A percentile compares a stretch with the other conserved stretches of the same genome.
These are phyloP conservation scores for Trogon melanurus DNA, from an alignment of 2,113 vertebrate genomes.

Conservation along the genomic window DNA sequence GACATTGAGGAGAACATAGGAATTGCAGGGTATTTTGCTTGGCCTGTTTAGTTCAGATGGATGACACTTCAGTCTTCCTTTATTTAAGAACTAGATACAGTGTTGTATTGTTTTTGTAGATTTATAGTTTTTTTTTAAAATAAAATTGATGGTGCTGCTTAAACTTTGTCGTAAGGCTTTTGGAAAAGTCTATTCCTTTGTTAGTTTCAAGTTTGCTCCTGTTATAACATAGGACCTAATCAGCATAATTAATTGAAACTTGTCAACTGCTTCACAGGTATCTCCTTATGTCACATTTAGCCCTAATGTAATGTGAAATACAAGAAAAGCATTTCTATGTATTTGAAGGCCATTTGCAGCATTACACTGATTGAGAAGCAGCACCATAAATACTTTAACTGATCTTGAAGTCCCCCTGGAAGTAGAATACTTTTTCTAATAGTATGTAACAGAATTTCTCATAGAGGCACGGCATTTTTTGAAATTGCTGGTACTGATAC, in stretches of 20 bases:
- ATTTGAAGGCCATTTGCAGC: not conserved
- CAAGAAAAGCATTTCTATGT: not conserved
- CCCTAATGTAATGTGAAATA: not conserved
- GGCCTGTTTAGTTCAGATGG: constrained; percentile 79
- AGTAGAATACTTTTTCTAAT: not conserved
- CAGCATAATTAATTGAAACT: not conserved
- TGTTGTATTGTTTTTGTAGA: not conserved
- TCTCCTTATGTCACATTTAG: not conserved
- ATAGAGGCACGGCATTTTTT: not conserved
- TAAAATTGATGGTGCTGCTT: constrained; percentile 26
- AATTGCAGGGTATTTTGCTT: constrained; percentile 75
- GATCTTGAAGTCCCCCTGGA: not conserved
- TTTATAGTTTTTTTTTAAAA: not conserved
- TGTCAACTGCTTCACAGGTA: not conserved
- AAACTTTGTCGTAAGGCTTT: not conserved
- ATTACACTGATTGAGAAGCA: not conserved
- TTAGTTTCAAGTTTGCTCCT: not conserved
- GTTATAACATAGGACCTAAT: not conserved
- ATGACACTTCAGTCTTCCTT: constrained; percentile 60
- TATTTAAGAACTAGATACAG: constrained; percentile 64
- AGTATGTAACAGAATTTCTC: not conserved
- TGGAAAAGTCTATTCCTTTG: not conserved
- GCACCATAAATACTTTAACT: not conserved
- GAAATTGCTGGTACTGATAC: not conserved
- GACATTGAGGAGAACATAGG: constrained; percentile 77